Conservation (phyloP, 2,797 vertebrate genomes). For the Acanthopagrus latus region DNA sequence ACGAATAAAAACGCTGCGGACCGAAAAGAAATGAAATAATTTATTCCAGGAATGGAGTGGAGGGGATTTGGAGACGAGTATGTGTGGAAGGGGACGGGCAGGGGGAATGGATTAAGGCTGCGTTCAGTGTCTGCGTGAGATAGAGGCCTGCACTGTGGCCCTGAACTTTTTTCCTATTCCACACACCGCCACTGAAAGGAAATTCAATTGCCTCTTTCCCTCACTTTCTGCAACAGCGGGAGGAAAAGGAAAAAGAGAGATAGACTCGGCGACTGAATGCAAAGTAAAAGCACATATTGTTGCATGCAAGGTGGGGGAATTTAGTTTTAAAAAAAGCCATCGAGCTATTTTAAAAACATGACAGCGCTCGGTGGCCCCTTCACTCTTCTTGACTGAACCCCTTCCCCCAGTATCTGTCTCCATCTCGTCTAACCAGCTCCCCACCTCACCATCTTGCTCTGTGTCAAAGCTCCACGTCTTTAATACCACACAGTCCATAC, state of each 20-base stretch:
- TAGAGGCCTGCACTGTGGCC: conserved; percentile 69
- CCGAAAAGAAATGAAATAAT: conserved; percentile 77
- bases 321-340: conserved; percentile 31
- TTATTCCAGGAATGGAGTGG: conserved; percentile 80
- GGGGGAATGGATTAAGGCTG: conserved; percentile 78
- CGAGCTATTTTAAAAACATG: conserved; percentile 27
- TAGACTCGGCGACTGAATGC: conserved; percentile 54
- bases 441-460: background rate
- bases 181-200: conserved; percentile 61
- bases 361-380: conserved; percentile 19
- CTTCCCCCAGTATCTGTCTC: conserved; percentile 13
- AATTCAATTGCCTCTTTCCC: conserved; percentile 77
- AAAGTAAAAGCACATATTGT: conserved; percentile 59
- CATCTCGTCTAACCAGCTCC: conserved; percentile 32
- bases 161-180: conserved; percentile 68
- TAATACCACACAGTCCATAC: conserved; percentile 35
- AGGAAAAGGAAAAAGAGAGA: conserved; percentile 37
- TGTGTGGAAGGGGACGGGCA: conserved; percentile 69
- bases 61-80: conserved; percentile 72
- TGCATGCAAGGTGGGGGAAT: conserved; percentile 31
- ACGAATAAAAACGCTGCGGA: conserved; percentile 66
- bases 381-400: conserved; percentile 11
- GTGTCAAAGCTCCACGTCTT: conserved; percentile 42
- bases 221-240: conserved; percentile 59
- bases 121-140: conserved; percentile 67